Evolutionary conservation across 2,797 vertebrate genomes (phyloP), one percentile per base, ranked within the genome.

Genomic region (Cirrhinus mrigala): DNA sequence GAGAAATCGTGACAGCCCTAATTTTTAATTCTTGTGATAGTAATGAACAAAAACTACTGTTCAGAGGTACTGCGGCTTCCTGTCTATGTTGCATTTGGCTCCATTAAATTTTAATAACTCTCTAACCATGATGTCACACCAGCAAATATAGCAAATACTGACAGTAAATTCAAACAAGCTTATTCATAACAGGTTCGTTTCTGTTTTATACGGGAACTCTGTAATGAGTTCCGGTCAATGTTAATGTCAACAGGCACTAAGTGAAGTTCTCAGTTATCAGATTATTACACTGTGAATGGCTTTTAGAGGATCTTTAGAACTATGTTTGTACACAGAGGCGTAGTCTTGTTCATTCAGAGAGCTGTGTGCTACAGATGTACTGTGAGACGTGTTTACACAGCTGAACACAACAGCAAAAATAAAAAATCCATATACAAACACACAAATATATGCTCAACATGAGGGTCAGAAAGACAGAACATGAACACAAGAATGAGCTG

Each of bases 141-240:
- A 62, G n/a, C 20, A 62, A 79, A 79, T 79, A 58, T 24, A 37
- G 76, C 29, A 68, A 81, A 70, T 44, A 50, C 20, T 54, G 27
- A 69, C 29, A 54, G 29, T 40, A 40, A 14, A 60, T 33, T 22
- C 1, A 82, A 48, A 20, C 9, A 10, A 71, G n/a, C 24, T 3
- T n/a, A 73, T 46, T 46, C 40, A 70, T 29, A 24, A 81, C 50
- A 27, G 16, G n/a, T 27, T 22, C 2, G 0, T 16, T 44, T 24
- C 4, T 12, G n/a, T 50, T 54, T 69, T 15, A n/a, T n/a, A 37
- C 12, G 0, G 8, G 2, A 44, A 60, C 33, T 33, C 11, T 76
- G 18, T 37, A 80, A 52, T 52, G 20, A 68, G 22, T 70, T 48
- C 69, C n/a, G 50, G 14, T 44, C 15, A 70, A 44, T 44, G 20